Evolutionary conservation across 2,113 vertebrate species (phyloP).

Genomic region (Gorsachius goisagi): DNA sequence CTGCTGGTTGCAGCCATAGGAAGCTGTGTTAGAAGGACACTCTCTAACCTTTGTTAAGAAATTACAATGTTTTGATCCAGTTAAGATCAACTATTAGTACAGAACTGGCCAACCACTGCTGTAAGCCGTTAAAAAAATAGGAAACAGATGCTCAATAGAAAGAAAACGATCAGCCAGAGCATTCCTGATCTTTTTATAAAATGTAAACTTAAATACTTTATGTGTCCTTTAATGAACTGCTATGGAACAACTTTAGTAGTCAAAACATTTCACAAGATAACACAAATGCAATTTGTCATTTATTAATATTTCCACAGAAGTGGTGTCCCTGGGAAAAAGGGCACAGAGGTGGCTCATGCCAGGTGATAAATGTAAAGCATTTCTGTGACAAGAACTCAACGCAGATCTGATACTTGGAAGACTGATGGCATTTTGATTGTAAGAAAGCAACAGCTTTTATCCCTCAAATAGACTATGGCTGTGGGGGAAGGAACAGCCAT

Average conservation of each 20-base stretch:
- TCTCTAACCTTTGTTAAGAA: conserved; percentile 76
- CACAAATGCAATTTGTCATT: conserved; percentile 70
- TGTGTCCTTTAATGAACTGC: conserved; percentile 80
- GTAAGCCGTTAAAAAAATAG: conserved; percentile 76
- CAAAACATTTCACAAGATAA: conserved; percentile 79
- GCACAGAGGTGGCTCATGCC: conserved; percentile 47
- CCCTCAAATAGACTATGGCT: neutral
- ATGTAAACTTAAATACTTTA: conserved; percentile 82
- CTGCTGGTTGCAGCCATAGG: conserved; percentile 68
- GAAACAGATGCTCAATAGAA: conserved; percentile 80
- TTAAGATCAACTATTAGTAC: conserved; percentile 76
- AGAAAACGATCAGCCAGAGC: conserved; percentile 70
- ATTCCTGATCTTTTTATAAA: conserved; percentile 80
- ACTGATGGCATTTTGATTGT: conserved; percentile 49
- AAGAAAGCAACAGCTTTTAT: conserved; percentile 45
- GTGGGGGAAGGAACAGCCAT: conserved; percentile 17
- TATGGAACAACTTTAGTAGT: conserved; percentile 77
- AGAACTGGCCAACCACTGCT: conserved; percentile 72
- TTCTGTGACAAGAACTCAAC: neutral
- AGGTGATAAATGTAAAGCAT: conserved; percentile 55
- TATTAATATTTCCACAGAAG: conserved; percentile 69
- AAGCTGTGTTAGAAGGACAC: conserved; percentile 70
- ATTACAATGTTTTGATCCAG: conserved; percentile 73
- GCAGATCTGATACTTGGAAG: neutral
- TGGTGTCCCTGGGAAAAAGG: conserved; percentile 63